Evolutionary conservation across 1,140 invertebrate genomes (phyloP), one percentile per base, ranked within the genome.

Genomic region (Camponotus pennsylvanicus): DNA sequence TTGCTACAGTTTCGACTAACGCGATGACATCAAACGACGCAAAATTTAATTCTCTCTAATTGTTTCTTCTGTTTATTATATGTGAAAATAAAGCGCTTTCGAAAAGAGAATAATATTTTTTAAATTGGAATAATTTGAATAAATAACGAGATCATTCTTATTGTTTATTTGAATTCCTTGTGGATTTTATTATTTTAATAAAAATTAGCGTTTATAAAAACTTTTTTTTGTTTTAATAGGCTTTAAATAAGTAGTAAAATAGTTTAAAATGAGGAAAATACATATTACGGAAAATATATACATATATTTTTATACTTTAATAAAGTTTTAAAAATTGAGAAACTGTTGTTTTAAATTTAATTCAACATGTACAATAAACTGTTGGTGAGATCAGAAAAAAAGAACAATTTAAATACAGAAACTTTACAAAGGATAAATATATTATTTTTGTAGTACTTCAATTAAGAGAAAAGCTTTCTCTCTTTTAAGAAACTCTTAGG

Each of bases 71-170:
- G 7, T 3, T 37, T 71, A 71, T 0, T 13, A 45, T 7, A 21
- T 18, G 27, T 45, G 27, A 45, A 49, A 27, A 64, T 66, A 45
- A 78, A 78, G 9, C 18, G 40, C 40, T 49, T 63, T 21, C 45
- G 32, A 3, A 15, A 7, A 32, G 27, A 42, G 27, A 27, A 27
- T 27, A 63, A 40, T 11, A 18, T 8, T 9, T 63, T 78, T 66
- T 8, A 76, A 76, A 40, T 42, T 27, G 3, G 0, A 5, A 1
- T 57, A 78, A 45, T 66, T 45, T n/a, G 32, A 45, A 49, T 66
- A 15, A 78, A 66, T 52, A 66, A 78, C 9, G 18, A 64, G 45
- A 64, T 78, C n/a, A 77, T 78, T 78, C 40, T 64, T 63, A 64
- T 13, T 52, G 42, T 66, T 78, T 9, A 64, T 64, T 34, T 4